Conservation (phyloP, 2,888 invertebrate species). For the Hirtodrosophila trivittata region DNA sequence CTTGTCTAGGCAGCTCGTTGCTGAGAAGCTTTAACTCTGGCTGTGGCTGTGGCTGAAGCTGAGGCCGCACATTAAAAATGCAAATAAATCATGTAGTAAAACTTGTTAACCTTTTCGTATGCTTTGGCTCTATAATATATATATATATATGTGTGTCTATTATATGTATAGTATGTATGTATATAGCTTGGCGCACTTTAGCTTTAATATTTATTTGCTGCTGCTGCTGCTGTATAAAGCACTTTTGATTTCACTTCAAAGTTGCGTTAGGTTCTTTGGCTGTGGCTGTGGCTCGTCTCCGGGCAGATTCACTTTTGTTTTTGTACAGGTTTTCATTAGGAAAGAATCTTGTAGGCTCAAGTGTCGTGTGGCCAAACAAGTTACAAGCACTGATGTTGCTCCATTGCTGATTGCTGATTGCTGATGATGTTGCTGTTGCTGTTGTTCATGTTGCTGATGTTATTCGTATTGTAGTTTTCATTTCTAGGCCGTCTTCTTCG, state of each 20-base stretch:
- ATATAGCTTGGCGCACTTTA: conserved; percentile 40
- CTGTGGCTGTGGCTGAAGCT: conserved; percentile 19
- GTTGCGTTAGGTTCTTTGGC: conserved; percentile 44
- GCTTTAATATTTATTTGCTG: conserved; percentile 60
- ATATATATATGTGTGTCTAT: conserved; percentile 9
- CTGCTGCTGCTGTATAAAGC: conserved; percentile 54
- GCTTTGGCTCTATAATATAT: conserved; percentile 36
- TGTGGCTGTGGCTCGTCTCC: conserved; percentile 35
- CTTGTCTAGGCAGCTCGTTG: conserved; percentile 60
- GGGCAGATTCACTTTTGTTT: conserved; percentile 75
- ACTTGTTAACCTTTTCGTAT: conserved; percentile 82
- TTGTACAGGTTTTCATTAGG: conserved; percentile 59
- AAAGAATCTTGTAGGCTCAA: conserved; percentile 74
- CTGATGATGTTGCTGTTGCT: conserved; percentile 26
- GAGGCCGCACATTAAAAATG: conserved; percentile 72
- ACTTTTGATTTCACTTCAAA: conserved; percentile 77
- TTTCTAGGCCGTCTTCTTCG: conserved; percentile 63
- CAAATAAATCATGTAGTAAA: conserved; percentile 80
- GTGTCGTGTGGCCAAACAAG: conserved; percentile 65
- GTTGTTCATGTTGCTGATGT: conserved; percentile 26
- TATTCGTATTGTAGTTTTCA: conserved; percentile 25
- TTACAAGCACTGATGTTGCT: conserved; percentile 45
- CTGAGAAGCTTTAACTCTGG: too few species aligned
- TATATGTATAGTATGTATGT: conserved; percentile 27
- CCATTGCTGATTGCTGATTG: conserved; percentile 18